Evolutionary conservation across 2,888 invertebrate species (phyloP).

Genomic region (Ochropleura leucogaster): DNA sequence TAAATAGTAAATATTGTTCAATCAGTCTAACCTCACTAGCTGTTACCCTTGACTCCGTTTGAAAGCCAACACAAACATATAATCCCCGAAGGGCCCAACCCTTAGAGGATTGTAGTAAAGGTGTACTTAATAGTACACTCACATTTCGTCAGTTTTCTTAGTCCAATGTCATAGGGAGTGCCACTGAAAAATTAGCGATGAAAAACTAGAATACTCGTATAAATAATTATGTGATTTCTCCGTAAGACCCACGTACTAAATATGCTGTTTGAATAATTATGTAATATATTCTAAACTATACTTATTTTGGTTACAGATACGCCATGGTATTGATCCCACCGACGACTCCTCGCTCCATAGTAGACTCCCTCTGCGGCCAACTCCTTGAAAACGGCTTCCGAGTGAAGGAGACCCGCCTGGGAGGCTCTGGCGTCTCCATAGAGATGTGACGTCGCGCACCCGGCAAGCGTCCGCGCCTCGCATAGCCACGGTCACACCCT

Average conservation of each 20-base stretch:
- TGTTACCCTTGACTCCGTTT: neutral
- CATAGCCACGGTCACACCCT: constrained; percentile 49
- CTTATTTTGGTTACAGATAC: constrained; percentile 79
- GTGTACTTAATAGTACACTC: too few relatives aligned
- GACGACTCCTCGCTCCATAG: constrained; percentile 76
- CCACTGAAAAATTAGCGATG: too few relatives aligned
- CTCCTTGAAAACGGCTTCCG: constrained; percentile 88
- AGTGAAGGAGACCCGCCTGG: constrained; percentile 90
- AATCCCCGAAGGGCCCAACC: too few relatives aligned
- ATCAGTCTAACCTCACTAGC: neutral
- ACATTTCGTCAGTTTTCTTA: too few relatives aligned
- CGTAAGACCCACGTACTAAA: too few relatives aligned
- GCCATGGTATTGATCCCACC: constrained; percentile 87
- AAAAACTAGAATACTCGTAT: too few relatives aligned
- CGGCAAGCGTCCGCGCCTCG: constrained; percentile 63
- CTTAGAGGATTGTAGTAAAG: too few relatives aligned
- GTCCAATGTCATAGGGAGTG: too few relatives aligned
- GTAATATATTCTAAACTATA: neutral
- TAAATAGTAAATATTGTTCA: too few relatives aligned
- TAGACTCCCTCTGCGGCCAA: constrained; percentile 83
- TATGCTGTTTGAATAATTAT: too few relatives aligned
- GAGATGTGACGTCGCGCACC: constrained; percentile 81
- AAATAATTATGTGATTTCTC: too few relatives aligned
- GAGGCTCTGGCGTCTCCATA: constrained; percentile 91
- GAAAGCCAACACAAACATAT: neutral